Conservation (phyloP, 2,113 vertebrate species). For the Hucho hucho region DNA sequence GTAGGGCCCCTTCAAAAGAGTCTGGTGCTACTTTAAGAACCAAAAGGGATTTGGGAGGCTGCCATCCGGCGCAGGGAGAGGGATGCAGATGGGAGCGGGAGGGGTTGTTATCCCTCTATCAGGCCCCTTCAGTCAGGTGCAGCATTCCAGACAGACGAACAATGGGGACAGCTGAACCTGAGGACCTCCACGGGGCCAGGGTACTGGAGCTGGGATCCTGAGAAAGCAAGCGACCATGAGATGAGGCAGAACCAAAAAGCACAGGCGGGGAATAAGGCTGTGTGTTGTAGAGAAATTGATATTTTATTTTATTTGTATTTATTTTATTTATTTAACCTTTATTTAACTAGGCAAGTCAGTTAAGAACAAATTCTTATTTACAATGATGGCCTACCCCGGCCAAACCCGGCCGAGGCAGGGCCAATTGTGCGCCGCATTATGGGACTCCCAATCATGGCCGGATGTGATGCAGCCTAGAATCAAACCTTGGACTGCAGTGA, state of each 20-base stretch:
- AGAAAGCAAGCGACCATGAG: conserved; percentile 53
- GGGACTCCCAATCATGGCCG: too few species aligned
- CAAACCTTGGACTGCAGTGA: too few species aligned
- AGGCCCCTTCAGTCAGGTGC: conserved; percentile 58
- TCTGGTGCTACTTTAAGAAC: conserved; percentile 39
- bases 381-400: too few species aligned
- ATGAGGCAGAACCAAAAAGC: conserved; percentile 25
- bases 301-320: too few species aligned
- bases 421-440: too few species aligned
- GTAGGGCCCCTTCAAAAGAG: background rate
- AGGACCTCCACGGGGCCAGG: conserved; percentile 33
- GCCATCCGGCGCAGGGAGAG: conserved; percentile 14
- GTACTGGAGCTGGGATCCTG: conserved; percentile 33
- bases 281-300: conserved; percentile 5
- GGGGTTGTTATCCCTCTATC: conserved; percentile 46
- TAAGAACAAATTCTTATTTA: too few species aligned
- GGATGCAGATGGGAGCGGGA: background rate
- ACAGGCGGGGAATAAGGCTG: too few species aligned
- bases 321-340: too few species aligned
- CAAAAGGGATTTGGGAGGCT: conserved; percentile 7
- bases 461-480: too few species aligned
- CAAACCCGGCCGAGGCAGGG: too few species aligned
- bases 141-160: conserved; percentile 71
- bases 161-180: conserved; percentile 55
- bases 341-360: too few species aligned